Base-by-base conservation (phyloP, 1,140 invertebrate genomes). In the Habropoda laboriosa region DNA sequence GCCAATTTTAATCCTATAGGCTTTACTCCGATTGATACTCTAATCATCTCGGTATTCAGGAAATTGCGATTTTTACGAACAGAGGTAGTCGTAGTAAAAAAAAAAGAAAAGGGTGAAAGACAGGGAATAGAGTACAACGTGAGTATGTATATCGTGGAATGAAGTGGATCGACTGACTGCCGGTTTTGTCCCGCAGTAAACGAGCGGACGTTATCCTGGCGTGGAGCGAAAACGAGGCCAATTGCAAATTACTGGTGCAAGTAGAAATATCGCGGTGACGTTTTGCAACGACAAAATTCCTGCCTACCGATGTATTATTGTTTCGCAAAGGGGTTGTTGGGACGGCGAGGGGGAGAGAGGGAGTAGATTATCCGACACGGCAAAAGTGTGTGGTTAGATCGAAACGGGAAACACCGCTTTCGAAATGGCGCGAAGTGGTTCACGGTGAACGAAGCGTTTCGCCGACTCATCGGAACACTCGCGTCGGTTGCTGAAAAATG, bases 401-500 rank as follows among this genome's bases (percentile, higher is more conserved):
- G 58, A 30, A 24, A 38, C 67, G 57, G 55, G 16, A 38, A 79
- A 47, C 64, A 3, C 24, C 10, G 0, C 10, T 80, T 80, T 75
- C 61, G 72, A 66, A 75, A 76, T 12, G 21, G 3, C 40, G 38
- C 27, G 27, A 79, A 79, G 13, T 57, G 58, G 77, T 63, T 55
- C 68, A 55, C 58, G 76, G 12, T 35, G n/a, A 61, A n/a, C 60
- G 70, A 30, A 67, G 10, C 53, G 32, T 51, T 80, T 67, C 30
- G 72, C 45, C 73, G 63, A 76, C 55, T 80, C 63, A 76, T 80
- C 79, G 63, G 76, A 76, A 35, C 18, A 51, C 27, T 80, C 32
- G 35, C 45, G 13, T 16, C 42, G 53, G 32, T 27, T 7, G 51
- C 51, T 57, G 3, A 16, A 57, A 32, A 32, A 32, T 30, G 12